Evolutionary conservation across 2,797 vertebrate species (phyloP), one percentile per base, ranked within the genome.

Genomic region (Enteromius argenteus): DNA sequence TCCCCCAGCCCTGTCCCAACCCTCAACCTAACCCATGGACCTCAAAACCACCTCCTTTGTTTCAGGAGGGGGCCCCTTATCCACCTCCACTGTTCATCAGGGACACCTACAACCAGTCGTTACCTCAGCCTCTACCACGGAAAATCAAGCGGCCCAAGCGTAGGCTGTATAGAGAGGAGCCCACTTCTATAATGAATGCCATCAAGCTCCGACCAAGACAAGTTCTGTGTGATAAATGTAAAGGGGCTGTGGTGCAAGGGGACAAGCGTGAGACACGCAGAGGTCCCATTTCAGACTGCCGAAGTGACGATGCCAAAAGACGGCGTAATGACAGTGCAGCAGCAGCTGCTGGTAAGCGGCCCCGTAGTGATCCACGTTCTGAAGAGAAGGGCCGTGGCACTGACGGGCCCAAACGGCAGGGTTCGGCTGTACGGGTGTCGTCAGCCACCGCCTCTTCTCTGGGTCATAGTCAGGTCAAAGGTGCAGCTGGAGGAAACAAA

Each of bases 1-100:
- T 46, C 23, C 80, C 88, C 53, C 74, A 87, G 64, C 71, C 82
- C 30, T 79, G 76, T 84, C 85, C 88, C 62, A 88, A 85, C 30
- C 83, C 86, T 80, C 93, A 94, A 86, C 90, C 93, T 49, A 94
- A 93, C 88, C 92, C 96, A 77, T 97, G 97, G 96, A 96, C 94
- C 91, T 95, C 96, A 78, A 99, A 98, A 89, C 97, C 95, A 3
- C 97, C 98, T 27, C 98, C 98, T 32, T 95, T 99, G 90, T 99
- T 99, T 91, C 97, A 99, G 32, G 97, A 98, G 89, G 98, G 98
- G 89, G 98, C 97, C 0, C 97, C 97, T 0, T 99, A 99, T 85
- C 98, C 98, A 75, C 98, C 98, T 60, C 98, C 98, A 75, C 95
- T 99, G 93, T 98, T 99, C 94, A 98, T 99, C 96, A 97, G 98